A percentile compares a stretch with the other conserved stretches of the same genome.
These are phyloP conservation scores for Rhinophrynus dorsalis DNA, from an alignment of 2,797 vertebrate species.

Conservation along the genomic window DNA sequence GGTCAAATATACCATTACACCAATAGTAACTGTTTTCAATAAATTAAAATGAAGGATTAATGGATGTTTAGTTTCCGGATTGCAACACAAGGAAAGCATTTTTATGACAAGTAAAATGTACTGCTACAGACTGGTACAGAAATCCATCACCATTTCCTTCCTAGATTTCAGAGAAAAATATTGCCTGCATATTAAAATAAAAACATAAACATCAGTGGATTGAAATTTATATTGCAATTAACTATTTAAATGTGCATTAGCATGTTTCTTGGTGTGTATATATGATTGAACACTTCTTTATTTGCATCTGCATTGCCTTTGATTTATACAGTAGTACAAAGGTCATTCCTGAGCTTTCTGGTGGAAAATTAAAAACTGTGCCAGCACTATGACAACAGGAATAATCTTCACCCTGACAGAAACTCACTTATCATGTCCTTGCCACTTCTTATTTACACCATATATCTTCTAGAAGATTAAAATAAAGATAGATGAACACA, in stretches of 20 bases:
- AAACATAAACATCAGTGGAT: background rate
- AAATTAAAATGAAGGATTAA: too few relatives aligned
- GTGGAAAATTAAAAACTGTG: conserved; percentile 24
- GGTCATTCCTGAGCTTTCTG: conserved; percentile 14
- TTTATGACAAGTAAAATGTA: too few relatives aligned
- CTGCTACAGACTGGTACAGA: too few relatives aligned
- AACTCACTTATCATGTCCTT: conserved; percentile 29
- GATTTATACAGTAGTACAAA: conserved; percentile 14
- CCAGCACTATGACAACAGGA: conserved; percentile 16
- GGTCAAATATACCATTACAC: too few relatives aligned
- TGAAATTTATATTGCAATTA: background rate
- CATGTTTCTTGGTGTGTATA: background rate
- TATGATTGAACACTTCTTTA: too few relatives aligned
- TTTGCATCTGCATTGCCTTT: too few relatives aligned
- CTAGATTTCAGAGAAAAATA: background rate
- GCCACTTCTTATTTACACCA: background rate
- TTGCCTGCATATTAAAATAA: background rate
- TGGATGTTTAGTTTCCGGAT: too few relatives aligned
- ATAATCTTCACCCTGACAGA: background rate
- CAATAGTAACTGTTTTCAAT: too few relatives aligned
- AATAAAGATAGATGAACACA: too few relatives aligned
- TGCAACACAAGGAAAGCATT: too few relatives aligned
- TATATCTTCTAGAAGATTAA: too few relatives aligned
- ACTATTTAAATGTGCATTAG: background rate
- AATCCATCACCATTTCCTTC: background rate